Base-by-base conservation (phyloP, 2,888 invertebrate species). In the Strigamia crassipes region DNA sequence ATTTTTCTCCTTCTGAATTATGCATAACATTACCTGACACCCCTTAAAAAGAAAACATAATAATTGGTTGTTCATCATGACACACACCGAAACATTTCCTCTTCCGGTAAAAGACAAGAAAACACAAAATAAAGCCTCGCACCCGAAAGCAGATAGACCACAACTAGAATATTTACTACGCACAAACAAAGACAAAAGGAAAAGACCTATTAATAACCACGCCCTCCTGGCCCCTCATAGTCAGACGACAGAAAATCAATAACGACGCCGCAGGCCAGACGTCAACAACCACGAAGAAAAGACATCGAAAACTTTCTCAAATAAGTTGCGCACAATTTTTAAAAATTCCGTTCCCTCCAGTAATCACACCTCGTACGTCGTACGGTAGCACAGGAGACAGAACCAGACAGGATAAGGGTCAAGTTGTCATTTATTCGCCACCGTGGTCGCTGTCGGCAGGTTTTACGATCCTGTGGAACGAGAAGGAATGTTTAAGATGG, bases 351-450 rank as follows among this genome's bases (percentile, higher is more conserved):
- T n/a, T 23, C 66, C 66, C 66, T 12, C 0, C 66, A 23, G 1
- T 13, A 23, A 73, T 73, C 73, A 15, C 73, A 73, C 12, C n/a
- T 73, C 73, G 31, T 27, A 73, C 73, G 31, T 73, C 73, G 31
- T 27, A 73, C 73, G 31, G 73, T 73, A 73, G 73, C 73, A 73
- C 2, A 73, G 73, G 73, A 73, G 73, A 73, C 73, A 73, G 31
- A 73, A 73, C 73, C 73, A 73, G 73, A 73, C 73, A 73, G 73
- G 73, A 73, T 73, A 73, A 73, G 73, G 73, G 73, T 73, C 73
- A 73, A 73, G 12, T 73, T 73, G 73, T 73, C 73, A 73, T 73
- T 73, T 73, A 73, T 73, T 73, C 73, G 73, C 73, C 73, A 73
- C 73, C 23, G 73, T 73, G 73, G 73, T 73, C 73, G 73, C 73